Conservation (phyloP, 2,113 vertebrate species). For the Amphilophus citrinellus region DNA sequence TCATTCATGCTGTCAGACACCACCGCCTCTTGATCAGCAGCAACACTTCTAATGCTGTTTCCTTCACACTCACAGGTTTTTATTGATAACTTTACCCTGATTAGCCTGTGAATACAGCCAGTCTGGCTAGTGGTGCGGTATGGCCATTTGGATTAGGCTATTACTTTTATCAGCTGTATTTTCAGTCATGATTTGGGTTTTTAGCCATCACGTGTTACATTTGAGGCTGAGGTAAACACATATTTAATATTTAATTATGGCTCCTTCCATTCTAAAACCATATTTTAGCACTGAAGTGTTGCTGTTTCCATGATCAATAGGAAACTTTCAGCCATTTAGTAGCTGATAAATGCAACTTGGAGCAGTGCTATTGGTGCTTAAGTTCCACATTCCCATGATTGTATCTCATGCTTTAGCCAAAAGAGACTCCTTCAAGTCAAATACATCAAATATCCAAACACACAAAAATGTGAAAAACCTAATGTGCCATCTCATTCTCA, state of each 20-base stretch:
- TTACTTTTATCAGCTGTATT: no score
- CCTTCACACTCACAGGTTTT: not conserved
- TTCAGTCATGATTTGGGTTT: no score
- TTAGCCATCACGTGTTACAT: no score
- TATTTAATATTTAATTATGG: not conserved
- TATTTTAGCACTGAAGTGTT: not conserved
- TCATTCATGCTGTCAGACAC: conserved; percentile 58
- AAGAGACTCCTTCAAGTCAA: conserved; percentile 2
- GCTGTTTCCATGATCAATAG: not conserved
- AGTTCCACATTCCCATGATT: conserved; percentile 28
- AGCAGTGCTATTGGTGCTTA: not conserved
- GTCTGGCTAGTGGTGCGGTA: no score
- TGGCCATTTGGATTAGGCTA: no score
- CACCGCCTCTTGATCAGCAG: conserved; percentile 25
- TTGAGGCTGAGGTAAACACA: no score
- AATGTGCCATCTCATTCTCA: conserved; percentile 31
- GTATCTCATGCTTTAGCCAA: not conserved
- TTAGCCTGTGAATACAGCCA: not conserved
- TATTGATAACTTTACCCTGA: not conserved
- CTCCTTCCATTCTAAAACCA: not conserved
- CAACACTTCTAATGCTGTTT: conserved; percentile 10
- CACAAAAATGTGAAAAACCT: conserved; percentile 33
- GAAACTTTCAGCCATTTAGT: not conserved
- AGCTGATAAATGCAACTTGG: not conserved
- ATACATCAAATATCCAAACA: conserved; percentile 16